Percentiles rank a stretch among this genome's conserved stretches.
phyloP scores from a whole-genome alignment of 1,140 invertebrate species.

The Mya arenaria region DNA sequence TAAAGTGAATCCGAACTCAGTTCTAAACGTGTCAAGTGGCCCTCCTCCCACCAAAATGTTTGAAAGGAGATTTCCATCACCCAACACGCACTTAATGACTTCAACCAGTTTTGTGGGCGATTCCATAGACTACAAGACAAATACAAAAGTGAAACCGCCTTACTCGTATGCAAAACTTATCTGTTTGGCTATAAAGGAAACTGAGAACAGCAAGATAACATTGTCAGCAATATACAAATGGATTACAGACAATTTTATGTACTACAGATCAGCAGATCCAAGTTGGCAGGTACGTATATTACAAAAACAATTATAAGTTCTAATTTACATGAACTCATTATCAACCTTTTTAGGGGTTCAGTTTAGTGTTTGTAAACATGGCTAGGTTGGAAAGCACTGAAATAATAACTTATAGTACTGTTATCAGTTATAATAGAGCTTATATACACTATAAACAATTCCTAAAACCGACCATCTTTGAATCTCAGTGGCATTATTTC shows the following conservation, averaged over 20 bases:
- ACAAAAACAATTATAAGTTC: neutral
- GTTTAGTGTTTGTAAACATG: too few species aligned
- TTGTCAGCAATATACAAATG: slow-evolving; percentile 94
- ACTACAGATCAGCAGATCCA: slow-evolving; percentile 90
- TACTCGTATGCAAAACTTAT: slow-evolving; percentile 96
- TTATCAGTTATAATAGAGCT: too few species aligned
- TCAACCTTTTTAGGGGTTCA: too few species aligned
- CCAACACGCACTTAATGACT: slow-evolving; percentile 59
- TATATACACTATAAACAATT: too few species aligned
- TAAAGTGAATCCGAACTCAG: slow-evolving; percentile 65
- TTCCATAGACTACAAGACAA: slow-evolving; percentile 87
- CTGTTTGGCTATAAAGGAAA: slow-evolving; percentile 94
- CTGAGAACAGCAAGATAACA: slow-evolving; percentile 95
- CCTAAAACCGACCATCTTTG: too few species aligned
- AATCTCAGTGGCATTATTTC: too few species aligned
- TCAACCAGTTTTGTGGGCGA: slow-evolving; percentile 66
- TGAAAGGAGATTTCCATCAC: slow-evolving; percentile 63
- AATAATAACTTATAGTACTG: too few species aligned
- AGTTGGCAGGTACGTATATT: slow-evolving; percentile 91
- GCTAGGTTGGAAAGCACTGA: too few species aligned
- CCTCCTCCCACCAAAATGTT: slow-evolving; percentile 65
- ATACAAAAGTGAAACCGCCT: slow-evolving; percentile 92
- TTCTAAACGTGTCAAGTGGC: slow-evolving; percentile 61
- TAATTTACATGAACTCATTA: neutral
- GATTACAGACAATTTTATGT: slow-evolving; percentile 96